Percentiles rank a stretch among this genome's conserved stretches.
These are phyloP conservation scores for Epirrhoe alternata DNA, from an alignment of 2,888 invertebrate genomes.

Conservation along the genomic window DNA sequence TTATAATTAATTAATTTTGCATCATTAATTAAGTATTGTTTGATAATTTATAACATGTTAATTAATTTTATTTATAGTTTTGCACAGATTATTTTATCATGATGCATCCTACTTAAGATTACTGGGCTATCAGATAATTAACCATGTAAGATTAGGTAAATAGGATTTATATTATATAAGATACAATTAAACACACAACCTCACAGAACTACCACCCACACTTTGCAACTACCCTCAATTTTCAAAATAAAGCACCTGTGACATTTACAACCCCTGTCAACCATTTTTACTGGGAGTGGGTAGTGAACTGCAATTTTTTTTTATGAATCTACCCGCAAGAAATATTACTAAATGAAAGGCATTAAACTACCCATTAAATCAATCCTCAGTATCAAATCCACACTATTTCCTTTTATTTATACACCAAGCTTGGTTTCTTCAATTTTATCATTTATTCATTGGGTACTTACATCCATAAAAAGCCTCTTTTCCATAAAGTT, in stretches of 20 bases:
- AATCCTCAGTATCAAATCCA: too few species aligned
- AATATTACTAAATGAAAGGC: too few species aligned
- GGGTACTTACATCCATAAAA: too few species aligned
- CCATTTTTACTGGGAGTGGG: not conserved
- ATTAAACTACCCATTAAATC: too few species aligned
- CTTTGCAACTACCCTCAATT: constrained; percentile 15
- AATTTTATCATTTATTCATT: too few species aligned
- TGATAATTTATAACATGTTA: not conserved
- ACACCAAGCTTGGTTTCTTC: too few species aligned
- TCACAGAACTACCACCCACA: not conserved
- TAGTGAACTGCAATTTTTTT: not conserved
- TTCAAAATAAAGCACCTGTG: not conserved
- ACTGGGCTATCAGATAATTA: not conserved
- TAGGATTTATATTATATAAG: not conserved
- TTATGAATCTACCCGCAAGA: not conserved
- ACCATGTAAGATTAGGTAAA: not conserved
- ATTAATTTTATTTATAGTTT: not conserved
- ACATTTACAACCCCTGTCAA: not conserved
- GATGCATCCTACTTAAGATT: not conserved
- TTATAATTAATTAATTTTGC: constrained; percentile 19
- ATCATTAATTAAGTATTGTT: constrained; percentile 12
- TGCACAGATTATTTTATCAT: not conserved
- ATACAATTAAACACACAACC: not conserved
- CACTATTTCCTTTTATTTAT: too few species aligned
- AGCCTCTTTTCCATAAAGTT: too few species aligned